These are phyloP conservation scores for Anguilla megastoma DNA, from an alignment of 2,797 vertebrate genomes.

Conservation along the genomic window DNA sequence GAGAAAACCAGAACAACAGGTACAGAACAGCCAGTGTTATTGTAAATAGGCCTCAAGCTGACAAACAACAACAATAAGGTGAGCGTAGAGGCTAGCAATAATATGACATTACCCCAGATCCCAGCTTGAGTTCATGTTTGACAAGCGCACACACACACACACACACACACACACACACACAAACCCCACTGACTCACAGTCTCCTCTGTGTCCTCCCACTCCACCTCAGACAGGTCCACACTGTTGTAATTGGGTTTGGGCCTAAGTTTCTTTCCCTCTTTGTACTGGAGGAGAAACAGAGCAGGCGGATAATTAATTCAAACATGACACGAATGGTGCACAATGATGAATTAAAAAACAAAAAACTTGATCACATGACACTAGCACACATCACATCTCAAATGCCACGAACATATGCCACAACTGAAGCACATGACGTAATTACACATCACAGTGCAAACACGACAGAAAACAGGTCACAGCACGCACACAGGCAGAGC, in stretches of 20 bases:
- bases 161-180: neutral
- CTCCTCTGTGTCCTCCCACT: constrained; percentile 90
- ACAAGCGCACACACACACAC: neutral
- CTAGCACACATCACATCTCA: neutral
- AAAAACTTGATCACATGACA: neutral
- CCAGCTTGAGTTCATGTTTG: neutral
- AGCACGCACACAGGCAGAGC: constrained; percentile 21
- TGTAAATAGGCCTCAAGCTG: neutral
- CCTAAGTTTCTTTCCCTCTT: constrained; percentile 88
- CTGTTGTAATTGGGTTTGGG: constrained; percentile 97
- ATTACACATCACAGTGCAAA: neutral
- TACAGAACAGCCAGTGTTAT: neutral
- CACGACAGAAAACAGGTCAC: constrained; percentile 14
- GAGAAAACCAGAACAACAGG: neutral
- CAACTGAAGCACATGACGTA: neutral
- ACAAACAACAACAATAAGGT: neutral
- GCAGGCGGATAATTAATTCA: neutral
- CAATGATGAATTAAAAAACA: neutral
- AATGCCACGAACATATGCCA: neutral
- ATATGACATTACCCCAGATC: neutral
- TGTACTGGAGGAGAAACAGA: constrained; percentile 76
- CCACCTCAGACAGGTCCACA: constrained; percentile 91
- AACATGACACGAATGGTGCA: neutral
- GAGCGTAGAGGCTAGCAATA: neutral
- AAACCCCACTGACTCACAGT: constrained; percentile 70